Evolutionary conservation across 2,113 vertebrate genomes (phyloP), one percentile per base, ranked within the genome.

Genomic region (Fulica atra): DNA sequence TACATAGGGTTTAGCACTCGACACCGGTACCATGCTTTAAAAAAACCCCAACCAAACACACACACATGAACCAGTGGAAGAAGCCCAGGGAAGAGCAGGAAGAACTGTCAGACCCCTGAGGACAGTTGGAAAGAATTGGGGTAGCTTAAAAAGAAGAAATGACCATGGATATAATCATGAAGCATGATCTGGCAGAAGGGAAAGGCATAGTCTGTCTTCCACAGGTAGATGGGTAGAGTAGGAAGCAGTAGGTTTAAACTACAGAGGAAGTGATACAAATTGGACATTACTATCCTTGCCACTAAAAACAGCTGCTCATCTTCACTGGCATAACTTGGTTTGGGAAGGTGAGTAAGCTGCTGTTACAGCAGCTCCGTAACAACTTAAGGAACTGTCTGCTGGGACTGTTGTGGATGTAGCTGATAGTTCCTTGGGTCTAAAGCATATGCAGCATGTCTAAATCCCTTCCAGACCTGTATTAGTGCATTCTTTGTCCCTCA

Each of bases 1-100:
- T 57, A 11, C 1, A 6, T 14, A 57, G 42, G 7, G 16, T 42
- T 15, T 38, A 51, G 33, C 0, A 1, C 8, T 57, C 16, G 16
- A 20, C 42, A 40, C n/a, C 31, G 40, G 85, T 63, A 64, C 50
- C 10, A 9, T 10, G 29, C 13, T 48, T 18, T 69, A 31, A 68
- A 68, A 57, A 40, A 35, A 51, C 6, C 25, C 50, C 25, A 51
- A 51, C 50, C 50, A 51, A 26, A 51, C 50, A 51, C 25, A 51
- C 24, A 23, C 21, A 26, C 50, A 11, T 2, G 46, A 11, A 35
- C 10, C 36, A 53, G n/a, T 31, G 44, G 53, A 20, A 38, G 51
- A 59, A 72, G 44, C 28, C n/a, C 33, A 33, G 40, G 35, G 56
- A 76, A 51, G 35, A 64, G 19, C 50, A 44, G 18, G 23, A 29